Percentiles rank a stretch among this genome's conserved stretches.
These are phyloP conservation scores for Tromatobia lineatoria DNA, from an alignment of 2,888 invertebrate species.

Conservation along the genomic window DNA sequence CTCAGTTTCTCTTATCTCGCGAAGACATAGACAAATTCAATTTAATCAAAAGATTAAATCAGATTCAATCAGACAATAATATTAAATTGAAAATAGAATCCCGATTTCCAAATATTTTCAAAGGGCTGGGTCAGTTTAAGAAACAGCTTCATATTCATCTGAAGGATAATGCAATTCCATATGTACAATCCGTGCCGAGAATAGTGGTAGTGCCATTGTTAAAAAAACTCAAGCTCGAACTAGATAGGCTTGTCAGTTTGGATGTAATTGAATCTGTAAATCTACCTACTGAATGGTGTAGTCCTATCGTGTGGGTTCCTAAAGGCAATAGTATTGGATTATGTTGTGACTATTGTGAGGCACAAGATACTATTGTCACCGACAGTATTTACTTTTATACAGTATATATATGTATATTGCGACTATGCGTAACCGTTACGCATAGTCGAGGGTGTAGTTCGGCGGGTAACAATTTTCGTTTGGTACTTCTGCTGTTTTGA, in stretches of 20 bases:
- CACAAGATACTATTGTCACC: no score
- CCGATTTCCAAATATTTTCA: constrained; percentile 64
- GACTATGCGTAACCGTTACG: no score
- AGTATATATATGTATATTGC: no score
- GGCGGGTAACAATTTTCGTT: no score
- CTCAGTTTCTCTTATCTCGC: no score
- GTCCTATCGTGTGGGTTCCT: constrained; percentile 78
- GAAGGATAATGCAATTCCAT: constrained; percentile 73
- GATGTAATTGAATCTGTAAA: constrained; percentile 75
- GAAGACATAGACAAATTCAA: no score
- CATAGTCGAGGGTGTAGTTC: no score
- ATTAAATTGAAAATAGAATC: neutral
- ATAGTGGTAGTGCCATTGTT: constrained; percentile 78
- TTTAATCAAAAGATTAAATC: neutral
- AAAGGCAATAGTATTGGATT: constrained; percentile 68
- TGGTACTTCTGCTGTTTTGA: no score
- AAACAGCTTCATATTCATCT: constrained; percentile 73
- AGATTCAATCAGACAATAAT: neutral
- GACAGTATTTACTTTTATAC: no score
- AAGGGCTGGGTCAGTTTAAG: constrained; percentile 71
- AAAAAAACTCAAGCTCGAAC: constrained; percentile 75
- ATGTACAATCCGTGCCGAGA: constrained; percentile 75
- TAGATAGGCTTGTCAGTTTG: constrained; percentile 73
- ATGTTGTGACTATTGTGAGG: no score
- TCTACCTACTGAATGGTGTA: constrained; percentile 79